These are phyloP conservation scores for Uropetala carovei DNA, from an alignment of 2,888 invertebrate species.

Conservation along the genomic window DNA sequence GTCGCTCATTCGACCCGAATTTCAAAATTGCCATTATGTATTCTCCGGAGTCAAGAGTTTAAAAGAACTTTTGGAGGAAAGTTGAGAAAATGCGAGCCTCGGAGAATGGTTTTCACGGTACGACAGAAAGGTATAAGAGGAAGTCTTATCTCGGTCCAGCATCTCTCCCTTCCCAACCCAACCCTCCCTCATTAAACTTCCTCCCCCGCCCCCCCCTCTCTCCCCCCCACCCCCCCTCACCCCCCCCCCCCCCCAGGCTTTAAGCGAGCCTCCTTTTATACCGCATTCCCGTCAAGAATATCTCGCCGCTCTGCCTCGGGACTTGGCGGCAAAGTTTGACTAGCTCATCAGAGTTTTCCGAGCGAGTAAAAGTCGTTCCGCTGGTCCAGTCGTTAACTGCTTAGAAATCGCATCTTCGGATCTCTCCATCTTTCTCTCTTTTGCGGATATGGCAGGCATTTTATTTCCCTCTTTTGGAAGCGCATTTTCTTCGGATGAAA, in stretches of 20 bases:
- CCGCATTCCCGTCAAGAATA: too few species aligned
- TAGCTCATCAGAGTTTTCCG: too few species aligned
- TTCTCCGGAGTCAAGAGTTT: not conserved
- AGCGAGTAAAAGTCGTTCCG: too few species aligned
- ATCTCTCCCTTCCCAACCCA: not conserved
- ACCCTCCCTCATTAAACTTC: not conserved
- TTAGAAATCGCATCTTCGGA: too few species aligned
- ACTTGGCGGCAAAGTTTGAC: too few species aligned
- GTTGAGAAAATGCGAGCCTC: not conserved
- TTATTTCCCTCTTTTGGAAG: too few species aligned
- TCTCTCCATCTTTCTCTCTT: too few species aligned
- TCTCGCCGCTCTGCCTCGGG: too few species aligned
- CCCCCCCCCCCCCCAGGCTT: not conserved
- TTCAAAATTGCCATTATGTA: not conserved
- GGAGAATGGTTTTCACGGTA: not conserved
- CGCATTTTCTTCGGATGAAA: too few species aligned
- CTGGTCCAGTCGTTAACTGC: too few species aligned
- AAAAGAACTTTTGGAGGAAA: not conserved
- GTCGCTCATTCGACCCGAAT: not conserved
- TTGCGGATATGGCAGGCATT: too few species aligned
- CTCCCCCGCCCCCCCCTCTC: not conserved
- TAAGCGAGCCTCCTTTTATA: not conserved
- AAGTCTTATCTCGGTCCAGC: slow-evolving; percentile 8
- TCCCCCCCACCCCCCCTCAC: not conserved
- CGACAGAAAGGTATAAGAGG: not conserved